phyloP scores from a whole-genome alignment of 2,797 vertebrate species.

The Spatula clypeata region DNA sequence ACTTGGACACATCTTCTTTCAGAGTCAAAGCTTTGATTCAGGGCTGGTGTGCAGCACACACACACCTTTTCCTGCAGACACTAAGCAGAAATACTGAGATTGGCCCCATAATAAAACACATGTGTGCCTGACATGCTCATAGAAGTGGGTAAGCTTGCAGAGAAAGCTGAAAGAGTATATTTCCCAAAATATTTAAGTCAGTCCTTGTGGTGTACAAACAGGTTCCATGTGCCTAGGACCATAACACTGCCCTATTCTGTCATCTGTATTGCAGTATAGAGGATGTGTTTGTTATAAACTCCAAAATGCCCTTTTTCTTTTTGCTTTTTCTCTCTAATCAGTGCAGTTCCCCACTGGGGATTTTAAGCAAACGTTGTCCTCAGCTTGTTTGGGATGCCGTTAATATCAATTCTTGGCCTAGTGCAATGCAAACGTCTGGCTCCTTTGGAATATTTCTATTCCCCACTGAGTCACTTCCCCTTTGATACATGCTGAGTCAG shows the following conservation, averaged over 20 bases:
- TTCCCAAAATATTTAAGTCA: background rate
- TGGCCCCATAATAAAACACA: background rate
- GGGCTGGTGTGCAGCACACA: background rate
- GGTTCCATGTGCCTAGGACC: background rate
- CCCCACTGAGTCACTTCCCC: background rate
- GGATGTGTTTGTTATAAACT: background rate
- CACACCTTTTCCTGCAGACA: background rate
- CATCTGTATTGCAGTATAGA: background rate
- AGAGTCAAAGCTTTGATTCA: background rate
- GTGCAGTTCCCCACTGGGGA: background rate
- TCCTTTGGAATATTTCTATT: slow-evolving; percentile 32
- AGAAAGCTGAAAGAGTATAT: background rate
- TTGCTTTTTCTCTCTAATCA: background rate
- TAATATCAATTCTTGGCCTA: slow-evolving; percentile 43
- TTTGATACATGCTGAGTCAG: slow-evolving; percentile 66
- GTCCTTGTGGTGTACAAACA: background rate
- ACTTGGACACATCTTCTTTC: background rate
- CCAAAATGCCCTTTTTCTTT: background rate
- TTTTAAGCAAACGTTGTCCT: slow-evolving; percentile 32
- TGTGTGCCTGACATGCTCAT: background rate
- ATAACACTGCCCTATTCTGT: background rate
- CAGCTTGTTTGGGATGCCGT: slow-evolving; percentile 31
- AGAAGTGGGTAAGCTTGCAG: background rate
- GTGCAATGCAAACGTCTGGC: background rate
- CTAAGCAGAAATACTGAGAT: background rate